A percentile compares a stretch with the other conserved stretches of the same genome.
phyloP scores from a whole-genome alignment of 2,888 invertebrate genomes.

The Palloptera scutellata region DNA sequence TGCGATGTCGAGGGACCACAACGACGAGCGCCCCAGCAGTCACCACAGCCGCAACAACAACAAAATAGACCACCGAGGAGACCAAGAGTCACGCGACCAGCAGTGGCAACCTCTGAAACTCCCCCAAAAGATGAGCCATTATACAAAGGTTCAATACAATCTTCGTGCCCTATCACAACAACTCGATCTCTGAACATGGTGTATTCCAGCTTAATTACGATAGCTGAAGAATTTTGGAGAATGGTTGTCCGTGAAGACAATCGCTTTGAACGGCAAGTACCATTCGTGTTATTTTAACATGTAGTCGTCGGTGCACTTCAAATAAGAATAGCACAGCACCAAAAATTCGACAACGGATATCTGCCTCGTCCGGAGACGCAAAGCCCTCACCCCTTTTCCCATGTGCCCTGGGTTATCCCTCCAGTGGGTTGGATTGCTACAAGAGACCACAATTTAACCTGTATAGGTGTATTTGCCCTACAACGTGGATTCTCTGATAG shows the following conservation, averaged over 20 bases:
- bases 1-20: too few species aligned
- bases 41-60: not conserved
- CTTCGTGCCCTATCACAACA: not conserved
- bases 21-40: not conserved
- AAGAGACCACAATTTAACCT: too few species aligned
- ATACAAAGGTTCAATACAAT: not conserved
- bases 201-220: not conserved
- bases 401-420: too few species aligned
- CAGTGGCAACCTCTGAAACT: not conserved
- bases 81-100: not conserved
- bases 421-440: too few species aligned
- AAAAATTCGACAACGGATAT: too few species aligned
- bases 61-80: not conserved
- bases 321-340: not conserved
- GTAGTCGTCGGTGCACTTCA: not conserved
- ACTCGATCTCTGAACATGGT: not conserved
- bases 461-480: too few species aligned
- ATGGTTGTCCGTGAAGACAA: not conserved
- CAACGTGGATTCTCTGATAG: too few species aligned
- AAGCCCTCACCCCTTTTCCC: too few species aligned
- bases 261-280: constrained; percentile 3
- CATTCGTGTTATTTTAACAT: not conserved
- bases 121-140: not conserved
- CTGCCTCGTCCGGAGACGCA: too few species aligned
- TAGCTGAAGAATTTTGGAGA: not conserved